These are phyloP conservation scores for Cecropterus lyciades DNA, from an alignment of 1,140 invertebrate genomes.

Conservation along the genomic window DNA sequence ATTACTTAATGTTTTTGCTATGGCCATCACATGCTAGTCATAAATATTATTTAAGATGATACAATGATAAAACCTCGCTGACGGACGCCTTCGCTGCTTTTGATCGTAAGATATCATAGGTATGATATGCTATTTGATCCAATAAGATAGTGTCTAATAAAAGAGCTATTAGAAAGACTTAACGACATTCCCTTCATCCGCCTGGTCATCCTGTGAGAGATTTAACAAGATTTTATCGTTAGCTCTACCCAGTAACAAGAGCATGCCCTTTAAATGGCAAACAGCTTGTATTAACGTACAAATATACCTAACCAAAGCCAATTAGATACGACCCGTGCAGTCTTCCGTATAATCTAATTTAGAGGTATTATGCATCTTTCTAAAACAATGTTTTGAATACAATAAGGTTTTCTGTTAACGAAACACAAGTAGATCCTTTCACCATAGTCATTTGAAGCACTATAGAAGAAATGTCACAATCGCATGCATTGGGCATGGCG, in stretches of 20 bases:
- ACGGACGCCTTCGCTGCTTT: too few relatives aligned
- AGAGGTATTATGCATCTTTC: constrained; percentile 18
- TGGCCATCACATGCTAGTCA: too few relatives aligned
- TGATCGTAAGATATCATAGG: too few relatives aligned
- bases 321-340: constrained; percentile 15
- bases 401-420: constrained; percentile 11
- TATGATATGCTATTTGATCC: too few relatives aligned
- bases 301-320: constrained; percentile 12
- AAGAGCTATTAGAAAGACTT: too few relatives aligned
- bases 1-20: too few relatives aligned
- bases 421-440: constrained; percentile 20
- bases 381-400: constrained; percentile 23
- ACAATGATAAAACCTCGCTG: too few relatives aligned
- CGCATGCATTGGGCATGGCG: constrained; percentile 14
- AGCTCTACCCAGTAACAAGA: constrained; percentile 17
- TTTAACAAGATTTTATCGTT: constrained; percentile 17
- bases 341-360: constrained; percentile 24
- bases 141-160: too few relatives aligned
- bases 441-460: background rate
- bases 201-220: constrained; percentile 1
- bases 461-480: constrained; percentile 29
- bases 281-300: constrained; percentile 5
- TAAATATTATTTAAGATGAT: too few relatives aligned
- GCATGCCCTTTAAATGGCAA: constrained; percentile 33
- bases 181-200: background rate